phyloP scores from a whole-genome alignment of 2,113 vertebrate genomes.

The Elephantulus edwardii region DNA sequence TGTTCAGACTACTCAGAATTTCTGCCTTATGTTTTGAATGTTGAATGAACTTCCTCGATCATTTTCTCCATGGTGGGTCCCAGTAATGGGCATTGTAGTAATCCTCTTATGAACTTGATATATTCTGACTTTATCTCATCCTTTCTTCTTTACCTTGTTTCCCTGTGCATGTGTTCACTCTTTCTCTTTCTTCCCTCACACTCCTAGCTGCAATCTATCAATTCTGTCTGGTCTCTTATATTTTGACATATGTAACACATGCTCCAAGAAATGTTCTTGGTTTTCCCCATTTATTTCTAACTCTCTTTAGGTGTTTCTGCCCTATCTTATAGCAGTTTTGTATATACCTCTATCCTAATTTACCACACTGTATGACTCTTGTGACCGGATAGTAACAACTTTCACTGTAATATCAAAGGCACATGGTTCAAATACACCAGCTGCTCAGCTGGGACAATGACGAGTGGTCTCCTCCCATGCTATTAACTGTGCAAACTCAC shows the following conservation, averaged over 20 bases:
- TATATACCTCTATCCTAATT: fast-evolving
- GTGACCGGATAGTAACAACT: no score
- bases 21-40: neutral
- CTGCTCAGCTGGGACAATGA: no score
- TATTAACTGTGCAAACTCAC: no score
- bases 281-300: fast-evolving
- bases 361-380: no score
- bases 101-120: neutral
- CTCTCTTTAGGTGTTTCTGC: neutral
- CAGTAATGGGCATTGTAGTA: fast-evolving
- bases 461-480: no score
- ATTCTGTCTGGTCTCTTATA: neutral
- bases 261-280: neutral
- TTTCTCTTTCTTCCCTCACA: neutral
- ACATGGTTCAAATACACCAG: no score
- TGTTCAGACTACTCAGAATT: neutral
- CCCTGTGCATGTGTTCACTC: neutral
- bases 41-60: fast-evolving
- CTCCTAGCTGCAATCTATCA: neutral
- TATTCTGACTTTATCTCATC: neutral
- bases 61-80: fast-evolving
- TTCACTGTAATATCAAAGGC: no score
- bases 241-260: neutral
- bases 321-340: neutral
- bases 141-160: neutral